Evolutionary conservation across 2,797 vertebrate species (phyloP).

Genomic region (Melanotaenia parkinsoni): DNA sequence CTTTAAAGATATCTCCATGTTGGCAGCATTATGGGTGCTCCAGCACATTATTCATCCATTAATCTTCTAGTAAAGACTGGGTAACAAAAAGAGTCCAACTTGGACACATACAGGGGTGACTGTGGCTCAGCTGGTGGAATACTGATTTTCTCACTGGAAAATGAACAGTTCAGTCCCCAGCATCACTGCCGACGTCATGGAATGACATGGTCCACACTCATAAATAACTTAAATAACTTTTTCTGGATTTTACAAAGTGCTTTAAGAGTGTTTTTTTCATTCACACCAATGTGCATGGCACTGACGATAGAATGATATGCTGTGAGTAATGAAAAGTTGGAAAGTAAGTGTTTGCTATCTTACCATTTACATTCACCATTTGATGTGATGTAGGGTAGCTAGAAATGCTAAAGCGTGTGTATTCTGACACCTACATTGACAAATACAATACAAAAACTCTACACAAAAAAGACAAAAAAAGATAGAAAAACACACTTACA

Average conservation of each 20-base stretch:
- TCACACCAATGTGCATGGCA: no score
- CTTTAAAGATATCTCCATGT: background rate
- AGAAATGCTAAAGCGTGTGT: background rate
- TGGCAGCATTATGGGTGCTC: background rate
- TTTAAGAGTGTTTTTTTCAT: no score
- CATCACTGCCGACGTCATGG: no score
- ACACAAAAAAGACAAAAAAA: background rate
- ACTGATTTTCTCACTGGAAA: no score
- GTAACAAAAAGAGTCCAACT: background rate
- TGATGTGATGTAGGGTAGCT: background rate
- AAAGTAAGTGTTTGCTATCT: no score
- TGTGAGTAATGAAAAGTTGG: no score
- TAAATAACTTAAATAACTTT: no score
- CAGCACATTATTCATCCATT: background rate
- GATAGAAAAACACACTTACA: conserved; percentile 5
- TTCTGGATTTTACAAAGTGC: no score
- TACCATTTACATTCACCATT: background rate
- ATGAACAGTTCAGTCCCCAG: no score
- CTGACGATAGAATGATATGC: no score
- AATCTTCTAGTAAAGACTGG: conserved; percentile 1
- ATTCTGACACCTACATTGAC: background rate
- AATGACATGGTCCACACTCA: no score
- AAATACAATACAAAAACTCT: background rate
- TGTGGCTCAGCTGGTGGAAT: no score
- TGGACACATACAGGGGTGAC: conserved; percentile 1